Percentiles rank a stretch among this genome's conserved stretches.
phyloP scores from a whole-genome alignment of 2,888 invertebrate genomes.

The Andrena hattorfiana region DNA sequence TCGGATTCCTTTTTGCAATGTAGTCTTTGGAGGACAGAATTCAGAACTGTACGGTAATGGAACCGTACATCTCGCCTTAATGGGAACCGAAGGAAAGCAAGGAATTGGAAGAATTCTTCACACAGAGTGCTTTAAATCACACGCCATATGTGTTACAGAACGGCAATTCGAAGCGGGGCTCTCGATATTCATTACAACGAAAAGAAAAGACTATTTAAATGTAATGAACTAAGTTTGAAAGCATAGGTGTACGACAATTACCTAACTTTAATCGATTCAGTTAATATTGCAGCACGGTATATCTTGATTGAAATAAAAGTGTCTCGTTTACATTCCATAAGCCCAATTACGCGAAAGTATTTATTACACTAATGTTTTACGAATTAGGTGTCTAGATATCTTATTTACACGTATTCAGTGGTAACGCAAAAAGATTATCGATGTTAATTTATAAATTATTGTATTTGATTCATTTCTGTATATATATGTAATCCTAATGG shows the following conservation, averaged over 20 bases:
- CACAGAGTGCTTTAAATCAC: slow-evolving; percentile 20
- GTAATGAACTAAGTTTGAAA: slow-evolving; percentile 26
- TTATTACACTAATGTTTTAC: slow-evolving; percentile 37
- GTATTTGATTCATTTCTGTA: slow-evolving; percentile 28
- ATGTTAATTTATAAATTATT: slow-evolving; percentile 40
- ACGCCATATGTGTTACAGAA: slow-evolving; percentile 4
- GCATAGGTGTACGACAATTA: slow-evolving; percentile 34
- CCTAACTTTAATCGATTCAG: slow-evolving; percentile 40
- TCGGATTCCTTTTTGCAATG: slow-evolving; percentile 44
- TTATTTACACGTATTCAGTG: slow-evolving; percentile 39
- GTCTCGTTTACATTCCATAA: slow-evolving; percentile 58
- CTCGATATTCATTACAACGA: slow-evolving; percentile 35
- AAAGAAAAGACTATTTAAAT: slow-evolving; percentile 37
- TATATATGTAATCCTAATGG: slow-evolving; percentile 36
- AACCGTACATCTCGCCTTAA: slow-evolving; percentile 20
- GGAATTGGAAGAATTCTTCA: background rate
- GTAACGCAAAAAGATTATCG: slow-evolving; percentile 20
- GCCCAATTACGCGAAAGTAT: slow-evolving; percentile 46
- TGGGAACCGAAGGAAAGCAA: background rate
- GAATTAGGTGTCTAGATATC: slow-evolving; percentile 38
- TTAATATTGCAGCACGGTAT: slow-evolving; percentile 32
- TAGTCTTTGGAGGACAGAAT: slow-evolving; percentile 29
- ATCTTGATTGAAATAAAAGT: slow-evolving; percentile 50
- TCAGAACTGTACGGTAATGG: slow-evolving; percentile 4
- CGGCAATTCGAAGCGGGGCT: slow-evolving; percentile 17